Percentiles rank a stretch among this genome's conserved stretches.
Conservation (phyloP, 2,797 vertebrate genomes). For the Platalea minor region DNA sequence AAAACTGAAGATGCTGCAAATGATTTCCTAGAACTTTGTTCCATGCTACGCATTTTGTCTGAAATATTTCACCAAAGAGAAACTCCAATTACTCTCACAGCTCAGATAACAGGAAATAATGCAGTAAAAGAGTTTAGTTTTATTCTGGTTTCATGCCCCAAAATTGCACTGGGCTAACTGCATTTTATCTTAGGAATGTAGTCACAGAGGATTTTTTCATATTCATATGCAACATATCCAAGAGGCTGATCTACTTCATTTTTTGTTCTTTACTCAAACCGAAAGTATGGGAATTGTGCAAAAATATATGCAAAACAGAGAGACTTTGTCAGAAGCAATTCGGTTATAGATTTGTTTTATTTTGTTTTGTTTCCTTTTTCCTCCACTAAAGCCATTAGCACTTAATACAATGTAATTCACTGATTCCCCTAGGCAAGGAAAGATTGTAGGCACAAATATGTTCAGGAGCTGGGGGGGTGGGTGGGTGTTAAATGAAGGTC, state of each 20-base stretch:
- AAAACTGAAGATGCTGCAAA: background rate
- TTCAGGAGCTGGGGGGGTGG: too few species aligned
- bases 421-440: constrained; percentile 7
- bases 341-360: background rate
- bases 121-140: background rate
- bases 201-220: background rate
- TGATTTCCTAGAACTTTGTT: background rate
- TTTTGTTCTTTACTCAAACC: background rate
- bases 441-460: background rate
- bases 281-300: background rate
- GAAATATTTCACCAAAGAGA: background rate
- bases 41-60: background rate
- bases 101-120: background rate
- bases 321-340: constrained; percentile 1
- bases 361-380: background rate
- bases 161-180: background rate
- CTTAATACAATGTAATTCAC: background rate
- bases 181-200: background rate
- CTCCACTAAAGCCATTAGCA: background rate
- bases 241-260: background rate
- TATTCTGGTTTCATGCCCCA: background rate
- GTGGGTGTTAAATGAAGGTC: background rate
- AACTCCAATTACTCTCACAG: background rate
- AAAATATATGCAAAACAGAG: background rate
- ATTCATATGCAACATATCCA: background rate